A percentile compares a stretch with the other conserved stretches of the same genome.
These are phyloP conservation scores for Oxyruncus cristatus DNA, from an alignment of 2,113 vertebrate species.

Conservation along the genomic window DNA sequence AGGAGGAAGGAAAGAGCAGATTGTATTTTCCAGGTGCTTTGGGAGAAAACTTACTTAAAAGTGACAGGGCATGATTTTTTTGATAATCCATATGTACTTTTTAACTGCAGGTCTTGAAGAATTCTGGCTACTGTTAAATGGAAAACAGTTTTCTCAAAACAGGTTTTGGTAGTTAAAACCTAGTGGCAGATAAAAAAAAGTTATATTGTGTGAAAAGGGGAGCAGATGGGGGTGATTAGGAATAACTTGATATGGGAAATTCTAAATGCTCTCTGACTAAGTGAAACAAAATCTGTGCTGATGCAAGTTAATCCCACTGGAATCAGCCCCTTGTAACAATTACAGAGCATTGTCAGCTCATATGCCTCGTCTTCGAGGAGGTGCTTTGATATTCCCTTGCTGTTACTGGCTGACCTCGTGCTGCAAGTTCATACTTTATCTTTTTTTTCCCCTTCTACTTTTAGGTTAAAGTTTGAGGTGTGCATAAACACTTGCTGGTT, in stretches of 20 bases:
- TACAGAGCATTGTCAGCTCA: neutral
- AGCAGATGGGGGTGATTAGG: neutral
- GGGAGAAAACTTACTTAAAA: neutral
- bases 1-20: neutral
- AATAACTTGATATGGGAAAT: neutral
- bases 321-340: neutral
- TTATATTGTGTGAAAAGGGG: neutral
- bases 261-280: neutral
- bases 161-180: neutral
- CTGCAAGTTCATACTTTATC: neutral
- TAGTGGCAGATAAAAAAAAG: neutral
- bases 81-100: neutral
- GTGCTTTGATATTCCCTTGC: neutral
- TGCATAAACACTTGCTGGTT: neutral
- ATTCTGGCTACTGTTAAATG: neutral
- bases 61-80: neutral
- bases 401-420: neutral
- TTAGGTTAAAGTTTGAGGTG: neutral
- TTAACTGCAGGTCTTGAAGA: neutral
- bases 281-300: neutral
- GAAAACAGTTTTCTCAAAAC: neutral
- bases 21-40: neutral
- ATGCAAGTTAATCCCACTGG: neutral
- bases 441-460: neutral
- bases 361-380: neutral